phyloP scores from a whole-genome alignment of 2,888 invertebrate genomes.

The Hirtodrosophila duncani region DNA sequence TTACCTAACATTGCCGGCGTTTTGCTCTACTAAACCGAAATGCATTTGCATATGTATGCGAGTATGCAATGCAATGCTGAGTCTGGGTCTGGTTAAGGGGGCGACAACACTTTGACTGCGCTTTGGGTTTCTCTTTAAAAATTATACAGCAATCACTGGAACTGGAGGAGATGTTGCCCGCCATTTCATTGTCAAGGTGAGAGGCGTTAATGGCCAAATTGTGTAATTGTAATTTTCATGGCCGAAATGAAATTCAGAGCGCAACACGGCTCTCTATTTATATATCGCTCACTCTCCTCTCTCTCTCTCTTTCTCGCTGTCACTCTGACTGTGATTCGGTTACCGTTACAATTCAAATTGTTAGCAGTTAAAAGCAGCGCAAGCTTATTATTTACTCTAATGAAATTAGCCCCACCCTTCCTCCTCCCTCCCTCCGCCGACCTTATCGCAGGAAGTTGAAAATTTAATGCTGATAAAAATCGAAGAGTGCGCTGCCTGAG shows the following conservation, averaged over 20 bases:
- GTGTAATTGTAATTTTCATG: conserved; percentile 52
- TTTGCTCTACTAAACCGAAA: conserved; percentile 65
- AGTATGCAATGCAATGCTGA: not conserved
- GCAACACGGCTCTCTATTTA: conserved; percentile 9
- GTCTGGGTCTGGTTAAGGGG: no score
- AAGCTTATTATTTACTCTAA: conserved; percentile 62
- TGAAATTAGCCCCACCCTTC: conserved; percentile 49
- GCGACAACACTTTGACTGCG: no score
- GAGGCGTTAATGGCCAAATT: conserved; percentile 69
- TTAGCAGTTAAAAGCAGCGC: conserved; percentile 48
- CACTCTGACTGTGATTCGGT: conserved; percentile 12
- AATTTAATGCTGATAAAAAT: conserved; percentile 62
- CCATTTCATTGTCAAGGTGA: conserved; percentile 63
- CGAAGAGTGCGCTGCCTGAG: conserved; percentile 23
- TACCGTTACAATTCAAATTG: conserved; percentile 64
- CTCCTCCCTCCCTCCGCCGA: conserved; percentile 28
- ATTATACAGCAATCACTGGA: conserved; percentile 59
- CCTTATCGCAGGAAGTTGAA: conserved; percentile 64
- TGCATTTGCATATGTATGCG: conserved; percentile 57
- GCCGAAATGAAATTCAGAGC: conserved; percentile 4
- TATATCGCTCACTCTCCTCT: no score
- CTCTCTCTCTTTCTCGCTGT: no score
- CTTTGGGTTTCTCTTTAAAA: conserved; percentile 9
- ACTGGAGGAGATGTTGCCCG: conserved; percentile 1
- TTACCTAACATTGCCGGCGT: conserved; percentile 51